Base-by-base conservation (phyloP, 1,140 invertebrate species). In the Hydropsyche tenuis region DNA sequence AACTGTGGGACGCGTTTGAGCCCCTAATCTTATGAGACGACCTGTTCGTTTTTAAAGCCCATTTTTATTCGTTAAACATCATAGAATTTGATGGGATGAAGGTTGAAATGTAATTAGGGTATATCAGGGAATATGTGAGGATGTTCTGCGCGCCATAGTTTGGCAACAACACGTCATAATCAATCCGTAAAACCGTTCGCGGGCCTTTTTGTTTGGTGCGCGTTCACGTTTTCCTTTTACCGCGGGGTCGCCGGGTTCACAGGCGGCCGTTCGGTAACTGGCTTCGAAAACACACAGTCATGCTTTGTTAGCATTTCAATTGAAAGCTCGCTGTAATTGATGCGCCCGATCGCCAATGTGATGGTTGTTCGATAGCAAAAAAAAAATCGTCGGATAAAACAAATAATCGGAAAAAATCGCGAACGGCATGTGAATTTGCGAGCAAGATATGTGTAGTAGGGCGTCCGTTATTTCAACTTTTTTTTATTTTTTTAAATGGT, bases 161-260 rank as follows among this genome's bases (percentile, higher is more conserved):
- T 23, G 56, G 23, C 6, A 25, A 25, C 11, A 25, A 46, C 25
- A 62, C 69, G 66, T 76, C 68, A 76, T 72, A 76, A 76, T 76
- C 75, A 76, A 76, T 76, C 71, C 65, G 56, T 76, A 64, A 73
- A 73, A 70, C 68, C 18, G 68, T 70, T 70, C 51, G 48, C 43
- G 45, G 62, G 60, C 64, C 56, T 64, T 73, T 64, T 73, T 60
- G 72, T 65, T 53, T 23, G 45, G 46, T 64, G 60, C 42, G 45
- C 22, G 45, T 73, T 71, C 75, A 76, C 75, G 75, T 76, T 65
- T 76, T 75, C 74, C 68, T 64, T 53, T 69, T 70, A 70, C 42
- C 46, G 30, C 27, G 37, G 71, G 75, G 75, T 76, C 75, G 69
- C 18, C 7, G 37, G 64, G 75, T 73, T 76, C 75, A 76, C 75